phyloP scores from a whole-genome alignment of 2,797 vertebrate species.

The Miichthys miiuy region DNA sequence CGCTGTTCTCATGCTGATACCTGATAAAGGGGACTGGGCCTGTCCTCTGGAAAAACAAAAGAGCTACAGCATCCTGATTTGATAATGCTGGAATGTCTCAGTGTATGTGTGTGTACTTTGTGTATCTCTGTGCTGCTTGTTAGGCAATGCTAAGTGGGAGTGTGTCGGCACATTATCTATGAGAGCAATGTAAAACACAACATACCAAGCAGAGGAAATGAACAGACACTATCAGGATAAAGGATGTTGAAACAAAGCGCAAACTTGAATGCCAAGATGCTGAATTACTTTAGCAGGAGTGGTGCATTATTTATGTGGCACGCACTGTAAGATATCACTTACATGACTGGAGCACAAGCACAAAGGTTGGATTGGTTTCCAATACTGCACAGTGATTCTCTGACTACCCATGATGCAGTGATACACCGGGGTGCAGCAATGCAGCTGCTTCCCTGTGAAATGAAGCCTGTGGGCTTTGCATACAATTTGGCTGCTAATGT shows the following conservation, averaged over 20 bases:
- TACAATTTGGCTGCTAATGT: conserved; percentile 67
- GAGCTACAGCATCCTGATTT: conserved; percentile 51
- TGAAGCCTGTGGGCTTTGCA: conserved; percentile 51
- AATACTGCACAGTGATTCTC: conserved; percentile 50
- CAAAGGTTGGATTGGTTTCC: conserved; percentile 56
- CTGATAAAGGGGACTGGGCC: conserved; percentile 71
- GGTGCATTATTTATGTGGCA: conserved; percentile 75
- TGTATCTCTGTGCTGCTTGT: conserved; percentile 14
- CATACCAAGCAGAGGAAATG: conserved; percentile 15
- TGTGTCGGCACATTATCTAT: conserved; percentile 34
- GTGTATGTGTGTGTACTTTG: conserved; percentile 17
- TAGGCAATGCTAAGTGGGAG: conserved; percentile 6
- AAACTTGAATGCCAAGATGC: conserved; percentile 12
- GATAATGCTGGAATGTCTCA: conserved; percentile 75
- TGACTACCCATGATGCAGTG: conserved; percentile 41
- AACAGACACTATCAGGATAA: conserved; percentile 24
- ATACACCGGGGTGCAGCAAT: conserved; percentile 50
- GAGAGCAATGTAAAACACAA: conserved; percentile 29
- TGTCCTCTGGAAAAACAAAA: conserved; percentile 71
- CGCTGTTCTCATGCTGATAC: conserved; percentile 71
- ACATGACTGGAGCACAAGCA: conserved; percentile 51
- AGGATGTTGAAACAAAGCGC: conserved; percentile 23
- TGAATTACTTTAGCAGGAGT: conserved; percentile 44
- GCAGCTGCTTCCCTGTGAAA: conserved; percentile 55
- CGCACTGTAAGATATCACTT: conserved; percentile 65